These are phyloP conservation scores for Colostygia pectinataria DNA, from an alignment of 2,888 invertebrate species.

Conservation along the genomic window DNA sequence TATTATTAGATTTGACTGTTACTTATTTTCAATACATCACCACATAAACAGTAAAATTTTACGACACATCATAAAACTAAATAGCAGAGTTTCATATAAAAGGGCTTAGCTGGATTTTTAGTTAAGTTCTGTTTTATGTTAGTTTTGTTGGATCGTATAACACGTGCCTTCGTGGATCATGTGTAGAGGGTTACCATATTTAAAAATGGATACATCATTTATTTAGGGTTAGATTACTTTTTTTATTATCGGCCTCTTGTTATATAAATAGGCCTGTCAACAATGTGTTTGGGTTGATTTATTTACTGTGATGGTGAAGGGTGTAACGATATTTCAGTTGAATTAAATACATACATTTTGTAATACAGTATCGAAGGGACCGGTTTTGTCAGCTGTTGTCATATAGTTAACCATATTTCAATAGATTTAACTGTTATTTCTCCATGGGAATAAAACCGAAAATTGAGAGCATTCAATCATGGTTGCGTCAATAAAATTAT, in stretches of 20 bases:
- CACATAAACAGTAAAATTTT: slow-evolving; percentile 41
- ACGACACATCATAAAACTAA: slow-evolving; percentile 50
- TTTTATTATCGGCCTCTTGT: slow-evolving; percentile 49
- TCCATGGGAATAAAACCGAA: too few species aligned
- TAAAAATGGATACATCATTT: slow-evolving; percentile 67
- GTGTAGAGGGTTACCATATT: slow-evolving; percentile 63
- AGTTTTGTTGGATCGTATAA: slow-evolving; percentile 58
- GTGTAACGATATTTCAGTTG: slow-evolving; percentile 21
- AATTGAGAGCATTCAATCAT: too few species aligned
- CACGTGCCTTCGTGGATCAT: slow-evolving; percentile 67
- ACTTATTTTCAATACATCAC: slow-evolving; percentile 22
- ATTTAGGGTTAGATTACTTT: slow-evolving; percentile 60
- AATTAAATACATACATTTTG: slow-evolving; percentile 4
- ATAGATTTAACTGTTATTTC: too few species aligned
- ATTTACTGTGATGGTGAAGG: slow-evolving; percentile 30
- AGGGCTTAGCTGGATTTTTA: slow-evolving; percentile 42
- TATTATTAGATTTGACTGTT: slow-evolving; percentile 14
- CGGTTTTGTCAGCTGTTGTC: too few species aligned
- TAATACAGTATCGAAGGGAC: too few species aligned
- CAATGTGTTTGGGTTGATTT: slow-evolving; percentile 44
- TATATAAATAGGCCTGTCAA: slow-evolving; percentile 69
- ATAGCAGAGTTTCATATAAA: slow-evolving; percentile 46
- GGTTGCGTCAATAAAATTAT: too few species aligned
- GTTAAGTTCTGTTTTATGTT: slow-evolving; percentile 57
- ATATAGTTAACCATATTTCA: too few species aligned